Evolutionary conservation across 2,797 vertebrate species (phyloP).

Genomic region (Tamandua tetradactyla): DNA sequence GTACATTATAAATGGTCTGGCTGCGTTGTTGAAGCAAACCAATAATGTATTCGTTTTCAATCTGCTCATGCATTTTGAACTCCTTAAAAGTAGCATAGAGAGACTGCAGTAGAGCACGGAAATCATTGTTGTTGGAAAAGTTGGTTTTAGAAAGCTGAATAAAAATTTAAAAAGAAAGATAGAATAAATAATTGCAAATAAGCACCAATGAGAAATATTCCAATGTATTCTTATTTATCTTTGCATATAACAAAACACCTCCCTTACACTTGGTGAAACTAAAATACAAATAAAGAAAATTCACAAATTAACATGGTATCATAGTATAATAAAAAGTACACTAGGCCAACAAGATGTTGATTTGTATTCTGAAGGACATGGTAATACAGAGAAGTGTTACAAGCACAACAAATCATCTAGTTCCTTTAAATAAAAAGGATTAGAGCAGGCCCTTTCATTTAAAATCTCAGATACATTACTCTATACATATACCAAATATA

Average conservation of each 20-base stretch:
- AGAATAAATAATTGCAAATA: conserved; percentile 57
- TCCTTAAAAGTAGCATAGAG: conserved; percentile 98
- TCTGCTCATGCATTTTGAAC: conserved; percentile 99
- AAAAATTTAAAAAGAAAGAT: conserved; percentile 58
- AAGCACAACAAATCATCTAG: not conserved
- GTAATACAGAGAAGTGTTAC: not conserved
- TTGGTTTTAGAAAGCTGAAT: conserved; percentile 97
- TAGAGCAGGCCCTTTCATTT: not conserved
- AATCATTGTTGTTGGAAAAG: conserved; percentile 99
- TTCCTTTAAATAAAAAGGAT: conserved; percentile 47
- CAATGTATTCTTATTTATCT: conserved; percentile 30
- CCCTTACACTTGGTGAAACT: not conserved
- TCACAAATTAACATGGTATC: conserved; percentile 17
- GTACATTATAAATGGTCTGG: conserved; percentile 95
- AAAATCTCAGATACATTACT: not conserved
- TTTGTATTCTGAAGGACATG: not conserved
- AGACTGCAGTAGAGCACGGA: conserved; percentile 96
- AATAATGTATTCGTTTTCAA: conserved; percentile 99
- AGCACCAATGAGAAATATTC: conserved; percentile 44
- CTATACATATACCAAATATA: not conserved
- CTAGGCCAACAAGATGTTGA: not conserved
- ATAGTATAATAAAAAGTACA: not conserved
- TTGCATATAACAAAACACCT: not conserved
- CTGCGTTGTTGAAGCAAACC: conserved; percentile 96
- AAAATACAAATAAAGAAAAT: conserved; percentile 23